Base-by-base conservation (phyloP, 2,113 vertebrate species). In the Protobothrops mucrosquamatus region DNA sequence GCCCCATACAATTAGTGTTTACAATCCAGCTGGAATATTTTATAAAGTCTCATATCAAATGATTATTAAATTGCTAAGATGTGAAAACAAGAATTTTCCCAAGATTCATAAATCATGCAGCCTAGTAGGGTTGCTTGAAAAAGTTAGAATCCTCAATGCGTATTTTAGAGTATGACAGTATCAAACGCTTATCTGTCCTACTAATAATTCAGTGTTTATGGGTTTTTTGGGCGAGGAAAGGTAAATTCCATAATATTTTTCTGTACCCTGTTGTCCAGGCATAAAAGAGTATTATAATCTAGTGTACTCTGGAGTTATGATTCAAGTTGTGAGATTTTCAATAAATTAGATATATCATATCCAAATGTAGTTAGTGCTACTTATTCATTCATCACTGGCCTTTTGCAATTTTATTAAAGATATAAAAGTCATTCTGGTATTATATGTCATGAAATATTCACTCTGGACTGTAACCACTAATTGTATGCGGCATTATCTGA, bases 401-500 rank as follows among this genome's bases (percentile, higher is more conserved):
- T 85, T 3, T 81, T 52, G 64, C 8, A 91, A 24, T 5, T 81
- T 4, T 90, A 34, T 64, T 51, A 87, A 23, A 64, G 46, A 51
- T 93, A 92, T 89, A 87, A 90, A 7, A 95, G 12, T 89, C 51
- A 20, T n/a, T 51, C 24, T 48, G 52, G 20, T 7, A 56, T 2
- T 43, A 93, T 90, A 86, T 12, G 92, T 4, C 39, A n/a, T 51
- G 29, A 26, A 92, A 69, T 91, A 57, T 89, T 61, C 2, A 92
- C 3, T 10, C 20, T 92, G 86, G 48, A 43, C 34, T 23, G 15
- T 69, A 94, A 95, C 2, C 3, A 93, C 51, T 90, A 94, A 15
- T 26, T 29, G 52, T 43, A 93, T 90, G 81, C 61, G 91, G 8
- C 12, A 2, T 86, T 48, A 93, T 94, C 92, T 91, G 43, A 59